phyloP scores from a whole-genome alignment of 1,140 invertebrate species.

The Dysdera silvatica region DNA sequence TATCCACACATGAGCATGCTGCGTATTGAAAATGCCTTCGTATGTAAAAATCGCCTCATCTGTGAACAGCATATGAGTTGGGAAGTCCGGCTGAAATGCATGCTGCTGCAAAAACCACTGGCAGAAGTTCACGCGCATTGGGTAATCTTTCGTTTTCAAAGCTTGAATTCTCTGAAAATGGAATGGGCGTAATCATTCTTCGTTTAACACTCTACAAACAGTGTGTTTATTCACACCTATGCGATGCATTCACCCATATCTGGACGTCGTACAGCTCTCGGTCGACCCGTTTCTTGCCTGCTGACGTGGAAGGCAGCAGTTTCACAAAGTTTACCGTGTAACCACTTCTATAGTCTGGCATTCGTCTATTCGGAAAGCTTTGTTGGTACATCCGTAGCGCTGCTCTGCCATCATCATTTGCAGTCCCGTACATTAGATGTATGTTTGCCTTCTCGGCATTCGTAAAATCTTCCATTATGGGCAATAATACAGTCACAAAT shows the following conservation, averaged over 20 bases:
- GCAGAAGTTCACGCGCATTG: not conserved
- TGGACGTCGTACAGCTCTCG: not conserved
- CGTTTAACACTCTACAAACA: not conserved
- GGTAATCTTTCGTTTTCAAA: not conserved
- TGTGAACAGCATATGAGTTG: not conserved
- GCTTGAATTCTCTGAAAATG: not conserved
- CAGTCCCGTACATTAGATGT: not conserved
- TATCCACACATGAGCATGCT: not conserved
- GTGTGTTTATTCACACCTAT: not conserved
- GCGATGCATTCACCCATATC: not conserved
- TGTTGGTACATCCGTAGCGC: not conserved
- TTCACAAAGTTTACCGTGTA: not conserved
- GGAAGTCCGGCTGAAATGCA: not conserved
- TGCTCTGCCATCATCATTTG: not conserved
- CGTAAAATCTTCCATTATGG: not conserved
- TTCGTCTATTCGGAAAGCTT: not conserved
- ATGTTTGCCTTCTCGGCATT: not conserved
- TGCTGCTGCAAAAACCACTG: slow-evolving; percentile 1
- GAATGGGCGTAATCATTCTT: not conserved
- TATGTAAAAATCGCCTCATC: not conserved
- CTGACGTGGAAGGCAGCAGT: not conserved
- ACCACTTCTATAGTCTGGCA: not conserved
- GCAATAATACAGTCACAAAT: not conserved
- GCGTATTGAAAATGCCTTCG: not conserved
- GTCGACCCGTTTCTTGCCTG: not conserved